Evolutionary conservation across 2,888 invertebrate species (phyloP), one percentile per base, ranked within the genome.

Genomic region (Drosophila mimica): DNA sequence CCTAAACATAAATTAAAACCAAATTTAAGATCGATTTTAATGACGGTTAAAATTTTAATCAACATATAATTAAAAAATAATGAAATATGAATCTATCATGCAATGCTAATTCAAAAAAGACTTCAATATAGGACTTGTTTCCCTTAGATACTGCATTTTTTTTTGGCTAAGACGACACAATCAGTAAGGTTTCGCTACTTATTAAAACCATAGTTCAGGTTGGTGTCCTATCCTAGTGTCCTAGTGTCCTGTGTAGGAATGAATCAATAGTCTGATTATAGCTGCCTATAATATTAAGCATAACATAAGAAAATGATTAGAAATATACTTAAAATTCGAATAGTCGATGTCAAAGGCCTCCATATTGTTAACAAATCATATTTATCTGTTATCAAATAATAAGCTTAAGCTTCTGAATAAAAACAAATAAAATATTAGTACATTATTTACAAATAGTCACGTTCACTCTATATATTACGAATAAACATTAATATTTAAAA

Each of bases 241-340:
- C 25, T 25, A 25, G 25, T 25, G 25, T 25, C 25, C 25, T 25
- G 25, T 3, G 0, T 25, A 25, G 25, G 25, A 25, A 25, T 25
- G 25, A 25, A 25, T 25, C 2, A 25, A 25, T 25, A 2, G 7
- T 13, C 7, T 46, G 20, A 20, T 7, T 15, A 15, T 7, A 20
- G 0, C 7, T 15, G 20, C 13, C 4, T 0, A 25, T 4, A 0
- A 20, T 4, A 7, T 20, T 15, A 46, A 4, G 46, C 4, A 4
- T 7, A 13, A 20, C 6, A 4, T 40, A 40, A 11, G 2, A n/a
- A n/a, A 40, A 11, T n/a, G 0, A 43, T n/a, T n/a, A 3, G 5
- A 11, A 43, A 17, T 8, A 38, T 13, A 46, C 0, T 46, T 20
- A 0, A 46, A 46, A 7, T 4, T 46, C 0, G 0, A 46, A 46